Conservation (phyloP, 2,888 invertebrate genomes). For the Plagiodera versicolora region DNA sequence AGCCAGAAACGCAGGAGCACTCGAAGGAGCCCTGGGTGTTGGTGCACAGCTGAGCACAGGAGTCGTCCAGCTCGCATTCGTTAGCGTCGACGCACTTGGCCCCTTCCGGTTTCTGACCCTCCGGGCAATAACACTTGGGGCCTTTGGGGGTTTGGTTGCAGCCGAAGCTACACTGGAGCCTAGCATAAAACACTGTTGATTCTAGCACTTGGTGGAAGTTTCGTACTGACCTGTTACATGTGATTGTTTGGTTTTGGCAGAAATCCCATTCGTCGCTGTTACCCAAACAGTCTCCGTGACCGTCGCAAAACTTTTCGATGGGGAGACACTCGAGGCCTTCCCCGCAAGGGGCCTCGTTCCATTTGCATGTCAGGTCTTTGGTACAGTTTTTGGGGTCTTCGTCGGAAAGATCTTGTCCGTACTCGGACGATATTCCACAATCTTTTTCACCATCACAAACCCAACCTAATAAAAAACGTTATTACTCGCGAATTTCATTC, state of each 20-base stretch:
- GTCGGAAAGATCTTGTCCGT: conserved; percentile 64
- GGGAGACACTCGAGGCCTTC: conserved; percentile 63
- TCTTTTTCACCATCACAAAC: conserved; percentile 40
- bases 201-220: too few relatives aligned
- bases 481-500: too few relatives aligned
- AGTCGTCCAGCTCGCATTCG: conserved; percentile 72
- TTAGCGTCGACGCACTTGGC: conserved; percentile 73
- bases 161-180: conserved; percentile 56
- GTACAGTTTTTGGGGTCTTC: conserved; percentile 68
- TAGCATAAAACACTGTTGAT: conserved; percentile 3
- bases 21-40: conserved; percentile 68
- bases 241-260: conserved; percentile 57
- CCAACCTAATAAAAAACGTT: conserved; percentile 30
- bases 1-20: conserved; percentile 76
- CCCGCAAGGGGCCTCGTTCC: conserved; percentile 70
- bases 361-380: conserved; percentile 65
- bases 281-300: conserved; percentile 66
- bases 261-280: conserved; percentile 73
- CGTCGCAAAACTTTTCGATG: conserved; percentile 68
- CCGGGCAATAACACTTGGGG: conserved; percentile 73
- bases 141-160: conserved; percentile 74
- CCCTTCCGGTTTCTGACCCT: conserved; percentile 65
- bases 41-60: conserved; percentile 74
- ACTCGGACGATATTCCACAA: conserved; percentile 51
- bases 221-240: conserved; percentile 42